Evolutionary conservation across 2,797 vertebrate species (phyloP), one percentile per base, ranked within the genome.

Genomic region (Sebastes taczanowskii): DNA sequence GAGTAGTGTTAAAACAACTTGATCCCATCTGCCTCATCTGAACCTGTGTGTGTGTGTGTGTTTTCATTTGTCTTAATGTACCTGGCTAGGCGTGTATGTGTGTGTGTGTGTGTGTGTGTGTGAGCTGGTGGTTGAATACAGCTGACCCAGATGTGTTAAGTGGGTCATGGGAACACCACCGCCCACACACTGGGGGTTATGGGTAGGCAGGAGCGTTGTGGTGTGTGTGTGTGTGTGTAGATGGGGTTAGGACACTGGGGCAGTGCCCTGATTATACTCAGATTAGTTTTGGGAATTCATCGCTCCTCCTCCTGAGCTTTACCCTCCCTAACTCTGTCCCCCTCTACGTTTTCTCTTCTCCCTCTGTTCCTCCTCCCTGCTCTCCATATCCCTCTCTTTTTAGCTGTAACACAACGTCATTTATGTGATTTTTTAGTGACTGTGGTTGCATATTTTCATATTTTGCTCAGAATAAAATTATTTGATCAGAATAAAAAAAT

Each of bases 101-200:
- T 79, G 30, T 78, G 69, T 82, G 62, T 58, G 63, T 78, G 5
- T 29, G 4, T 29, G 27, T 72, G 63, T 79, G 67, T 66, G 65
- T 49, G 78, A 71, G 62, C 69, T 78, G 75, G 67, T 81, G 81
- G 86, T 90, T 94, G 92, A 92, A 89, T 91, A 93, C 90, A 87
- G 89, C 90, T 96, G 94, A 96, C 94, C 95, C 94, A 96, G 91
- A 96, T 96, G 95, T 95, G 89, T 90, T 90, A 96, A 95, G 85
- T 96, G 95, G 95, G 95, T 95, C 94, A 94, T 90, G 86, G 93
- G 95, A 94, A 93, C 91, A 86, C 80, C 86, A 86, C 89, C 89
- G 78, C 92, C 89, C 92, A 94, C 89, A 88, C 91, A 94, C 83
- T 73, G 88, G 92, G 85, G 93, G 89, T 91, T 93, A 91, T 86